Conservation (phyloP, 2,113 vertebrate genomes). For the Piprites chloris region DNA sequence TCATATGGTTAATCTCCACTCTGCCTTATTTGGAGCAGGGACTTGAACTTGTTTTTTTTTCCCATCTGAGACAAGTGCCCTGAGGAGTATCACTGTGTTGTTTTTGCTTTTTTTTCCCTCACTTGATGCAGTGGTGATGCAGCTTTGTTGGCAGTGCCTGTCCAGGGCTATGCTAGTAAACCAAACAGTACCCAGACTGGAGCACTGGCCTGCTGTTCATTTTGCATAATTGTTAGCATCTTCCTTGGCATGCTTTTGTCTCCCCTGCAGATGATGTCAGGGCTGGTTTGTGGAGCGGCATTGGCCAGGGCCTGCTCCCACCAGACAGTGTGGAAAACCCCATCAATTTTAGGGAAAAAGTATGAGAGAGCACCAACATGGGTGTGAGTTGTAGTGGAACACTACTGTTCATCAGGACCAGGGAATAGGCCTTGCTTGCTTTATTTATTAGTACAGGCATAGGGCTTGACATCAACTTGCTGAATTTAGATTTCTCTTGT, state of each 20-base stretch:
- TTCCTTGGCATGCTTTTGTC: neutral
- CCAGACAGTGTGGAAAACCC: neutral
- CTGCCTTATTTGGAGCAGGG: neutral
- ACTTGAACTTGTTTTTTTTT: neutral
- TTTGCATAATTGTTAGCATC: neutral
- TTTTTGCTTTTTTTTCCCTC: too few species aligned
- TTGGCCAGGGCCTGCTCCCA: neutral
- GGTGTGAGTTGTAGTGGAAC: neutral
- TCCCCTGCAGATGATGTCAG: neutral
- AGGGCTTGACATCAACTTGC: neutral
- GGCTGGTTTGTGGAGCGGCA: neutral
- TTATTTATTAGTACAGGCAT: neutral
- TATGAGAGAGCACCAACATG: neutral
- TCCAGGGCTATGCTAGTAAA: neutral
- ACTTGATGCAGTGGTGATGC: neutral
- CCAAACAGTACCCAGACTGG: neutral
- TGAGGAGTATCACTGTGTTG: neutral
- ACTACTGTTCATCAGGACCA: neutral
- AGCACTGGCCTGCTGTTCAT: neutral
- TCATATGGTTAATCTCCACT: neutral
- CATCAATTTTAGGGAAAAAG: neutral
- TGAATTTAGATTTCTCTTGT: neutral
- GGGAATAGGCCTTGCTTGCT: neutral
- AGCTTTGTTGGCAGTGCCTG: neutral
- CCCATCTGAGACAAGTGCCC: neutral